phyloP scores from a whole-genome alignment of 2,888 invertebrate species.

The Aphelenchoides bicaudatus region DNA sequence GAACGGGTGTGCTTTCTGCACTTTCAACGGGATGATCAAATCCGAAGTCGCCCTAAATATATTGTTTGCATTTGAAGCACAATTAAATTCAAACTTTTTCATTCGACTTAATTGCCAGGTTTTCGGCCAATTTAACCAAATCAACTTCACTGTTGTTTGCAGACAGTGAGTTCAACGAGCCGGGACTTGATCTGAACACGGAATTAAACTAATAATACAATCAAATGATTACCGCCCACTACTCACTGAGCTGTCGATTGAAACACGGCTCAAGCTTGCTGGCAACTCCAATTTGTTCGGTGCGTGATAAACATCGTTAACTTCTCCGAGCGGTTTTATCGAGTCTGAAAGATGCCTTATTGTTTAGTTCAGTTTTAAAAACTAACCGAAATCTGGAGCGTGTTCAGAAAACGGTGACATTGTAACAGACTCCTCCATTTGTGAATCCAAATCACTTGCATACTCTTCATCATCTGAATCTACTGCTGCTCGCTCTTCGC shows the following conservation, averaged over 20 bases:
- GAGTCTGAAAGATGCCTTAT: constrained; percentile 29
- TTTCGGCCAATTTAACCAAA: constrained; percentile 59
- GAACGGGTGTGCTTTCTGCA: constrained; percentile 43
- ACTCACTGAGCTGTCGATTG: constrained; percentile 52
- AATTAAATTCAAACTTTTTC: constrained; percentile 26
- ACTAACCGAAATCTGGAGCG: constrained; percentile 21
- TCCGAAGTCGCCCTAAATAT: constrained; percentile 46
- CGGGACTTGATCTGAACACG: constrained; percentile 3
- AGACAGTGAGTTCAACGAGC: too few species aligned
- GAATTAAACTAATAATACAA: background rate
- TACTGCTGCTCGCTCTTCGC: constrained; percentile 21
- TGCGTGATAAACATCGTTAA: constrained; percentile 75
- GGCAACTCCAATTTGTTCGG: constrained; percentile 84
- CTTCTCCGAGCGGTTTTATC: constrained; percentile 52
- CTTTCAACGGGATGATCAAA: constrained; percentile 45
- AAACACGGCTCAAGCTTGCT: constrained; percentile 45
- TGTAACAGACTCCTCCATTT: constrained; percentile 25
- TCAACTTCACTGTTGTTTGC: constrained; percentile 60
- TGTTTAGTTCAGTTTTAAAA: constrained; percentile 13
- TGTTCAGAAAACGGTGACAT: constrained; percentile 21
- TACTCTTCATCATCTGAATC: constrained; percentile 33
- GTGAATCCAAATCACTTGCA: constrained; percentile 24
- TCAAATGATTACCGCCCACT: constrained; percentile 51
- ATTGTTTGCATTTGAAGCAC: background rate
- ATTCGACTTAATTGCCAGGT: constrained; percentile 58